These are phyloP conservation scores for Nixonia krombeini DNA, from an alignment of 1,140 invertebrate species.

Conservation along the genomic window DNA sequence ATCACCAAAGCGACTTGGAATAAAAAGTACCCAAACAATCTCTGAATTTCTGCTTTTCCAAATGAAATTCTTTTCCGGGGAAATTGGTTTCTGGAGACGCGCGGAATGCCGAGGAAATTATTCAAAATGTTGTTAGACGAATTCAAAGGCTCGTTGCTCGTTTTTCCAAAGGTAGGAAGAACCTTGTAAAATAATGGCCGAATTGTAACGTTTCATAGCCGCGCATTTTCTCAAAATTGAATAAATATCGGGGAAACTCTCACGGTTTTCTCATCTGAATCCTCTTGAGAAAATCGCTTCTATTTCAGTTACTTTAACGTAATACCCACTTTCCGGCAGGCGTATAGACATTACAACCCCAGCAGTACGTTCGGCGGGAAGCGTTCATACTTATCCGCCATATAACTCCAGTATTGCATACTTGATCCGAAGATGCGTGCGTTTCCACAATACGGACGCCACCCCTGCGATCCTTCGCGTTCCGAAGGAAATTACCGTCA, in stretches of 20 bases:
- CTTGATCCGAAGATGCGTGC: conserved; percentile 35
- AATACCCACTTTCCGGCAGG: conserved; percentile 42
- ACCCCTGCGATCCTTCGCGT: background rate
- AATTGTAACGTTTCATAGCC: too few relatives aligned
- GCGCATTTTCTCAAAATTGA: conserved; percentile 1
- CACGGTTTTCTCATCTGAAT: conserved; percentile 24
- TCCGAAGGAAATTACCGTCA: conserved; percentile 54
- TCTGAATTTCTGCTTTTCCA: too few relatives aligned
- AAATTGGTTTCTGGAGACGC: too few relatives aligned
- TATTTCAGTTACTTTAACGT: conserved; percentile 38
- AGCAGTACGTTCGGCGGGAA: conserved; percentile 16
- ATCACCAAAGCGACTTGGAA: too few relatives aligned
- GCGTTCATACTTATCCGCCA: background rate
- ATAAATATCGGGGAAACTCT: conserved; percentile 24
- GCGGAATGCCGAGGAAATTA: too few relatives aligned
- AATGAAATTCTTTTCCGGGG: too few relatives aligned
- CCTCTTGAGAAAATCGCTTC: conserved; percentile 40
- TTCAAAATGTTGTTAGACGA: too few relatives aligned
- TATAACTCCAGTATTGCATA: background rate
- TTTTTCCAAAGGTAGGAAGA: too few relatives aligned
- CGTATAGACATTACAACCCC: conserved; percentile 24
- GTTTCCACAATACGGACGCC: background rate
- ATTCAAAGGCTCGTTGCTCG: too few relatives aligned
- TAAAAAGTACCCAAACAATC: too few relatives aligned
- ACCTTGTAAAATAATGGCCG: too few relatives aligned